Evolutionary conservation across 2,888 invertebrate genomes (phyloP).

Genomic region (Entomobrya multifasciata): DNA sequence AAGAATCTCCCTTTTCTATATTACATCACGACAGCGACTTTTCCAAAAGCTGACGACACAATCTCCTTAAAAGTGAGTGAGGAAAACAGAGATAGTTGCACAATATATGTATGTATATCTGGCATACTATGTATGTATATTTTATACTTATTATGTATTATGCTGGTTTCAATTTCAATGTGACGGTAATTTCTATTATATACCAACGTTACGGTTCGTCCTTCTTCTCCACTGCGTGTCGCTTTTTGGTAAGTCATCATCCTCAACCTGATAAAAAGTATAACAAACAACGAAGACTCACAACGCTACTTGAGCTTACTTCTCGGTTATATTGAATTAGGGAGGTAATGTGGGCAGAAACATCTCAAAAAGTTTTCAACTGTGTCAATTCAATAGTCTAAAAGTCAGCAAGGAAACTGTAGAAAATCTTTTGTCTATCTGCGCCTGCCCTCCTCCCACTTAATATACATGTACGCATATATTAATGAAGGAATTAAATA

Average conservation of each 20-base stretch:
- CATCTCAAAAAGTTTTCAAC: conserved; percentile 45
- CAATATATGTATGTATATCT: no score
- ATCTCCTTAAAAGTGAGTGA: no score
- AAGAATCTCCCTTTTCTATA: neutral
- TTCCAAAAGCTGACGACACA: no score
- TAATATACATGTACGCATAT: no score
- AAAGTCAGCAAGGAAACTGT: neutral
- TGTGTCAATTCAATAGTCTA: conserved; percentile 51
- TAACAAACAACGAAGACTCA: neutral
- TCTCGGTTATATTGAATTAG: conserved; percentile 25
- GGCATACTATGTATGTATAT: no score
- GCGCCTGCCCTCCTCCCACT: no score
- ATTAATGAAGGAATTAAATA: no score
- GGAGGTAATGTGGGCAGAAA: conserved; percentile 47
- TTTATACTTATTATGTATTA: no score
- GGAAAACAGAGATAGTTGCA: no score
- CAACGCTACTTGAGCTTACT: neutral
- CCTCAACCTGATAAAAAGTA: neutral
- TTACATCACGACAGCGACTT: neutral
- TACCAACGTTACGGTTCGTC: conserved; percentile 1
- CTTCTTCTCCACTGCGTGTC: neutral
- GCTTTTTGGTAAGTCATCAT: neutral
- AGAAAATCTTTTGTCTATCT: no score
- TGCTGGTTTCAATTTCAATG: neutral
- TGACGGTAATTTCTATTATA: conserved; percentile 2